phyloP scores from a whole-genome alignment of 2,888 invertebrate species.

The Steinernema scapterisci region DNA sequence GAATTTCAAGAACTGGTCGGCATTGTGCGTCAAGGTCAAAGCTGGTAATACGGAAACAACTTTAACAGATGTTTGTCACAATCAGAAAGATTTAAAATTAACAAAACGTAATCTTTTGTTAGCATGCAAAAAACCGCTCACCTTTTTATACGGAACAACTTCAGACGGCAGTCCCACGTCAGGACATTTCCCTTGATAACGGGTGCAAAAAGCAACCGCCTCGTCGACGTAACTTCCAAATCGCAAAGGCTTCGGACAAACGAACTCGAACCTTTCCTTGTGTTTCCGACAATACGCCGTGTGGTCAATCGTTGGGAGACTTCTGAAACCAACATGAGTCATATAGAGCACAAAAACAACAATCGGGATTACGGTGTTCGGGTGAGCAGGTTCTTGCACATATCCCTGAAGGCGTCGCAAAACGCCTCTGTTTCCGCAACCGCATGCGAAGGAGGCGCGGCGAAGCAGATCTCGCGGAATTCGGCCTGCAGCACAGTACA shows the following conservation, averaged over 20 bases:
- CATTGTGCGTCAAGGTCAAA: too few species aligned
- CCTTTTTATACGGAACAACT: conserved; percentile 37
- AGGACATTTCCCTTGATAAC: conserved; percentile 36
- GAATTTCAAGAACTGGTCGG: too few species aligned
- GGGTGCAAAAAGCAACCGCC: conserved; percentile 39
- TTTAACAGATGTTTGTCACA: too few species aligned
- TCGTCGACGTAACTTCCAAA: conserved; percentile 37
- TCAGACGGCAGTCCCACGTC: conserved; percentile 35
- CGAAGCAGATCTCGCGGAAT: conserved; percentile 35
- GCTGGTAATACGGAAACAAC: too few species aligned
- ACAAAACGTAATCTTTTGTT: too few species aligned
- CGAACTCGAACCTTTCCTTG: conserved; percentile 39
- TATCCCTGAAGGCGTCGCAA: conserved; percentile 37
- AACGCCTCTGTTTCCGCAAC: conserved; percentile 37
- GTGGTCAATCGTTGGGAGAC: neutral
- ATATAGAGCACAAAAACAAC: neutral
- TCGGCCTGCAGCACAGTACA: conserved; percentile 30
- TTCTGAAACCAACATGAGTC: conserved; percentile 14
- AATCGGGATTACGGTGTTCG: neutral
- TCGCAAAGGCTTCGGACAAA: conserved; percentile 40
- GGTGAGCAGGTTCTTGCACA: conserved; percentile 29
- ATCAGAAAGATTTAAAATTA: too few species aligned
- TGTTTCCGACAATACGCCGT: conserved; percentile 37
- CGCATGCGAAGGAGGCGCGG: conserved; percentile 30
- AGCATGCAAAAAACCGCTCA: neutral